These are phyloP conservation scores for Phataginus tricuspis DNA, from an alignment of 2,797 vertebrate species.

Conservation along the genomic window DNA sequence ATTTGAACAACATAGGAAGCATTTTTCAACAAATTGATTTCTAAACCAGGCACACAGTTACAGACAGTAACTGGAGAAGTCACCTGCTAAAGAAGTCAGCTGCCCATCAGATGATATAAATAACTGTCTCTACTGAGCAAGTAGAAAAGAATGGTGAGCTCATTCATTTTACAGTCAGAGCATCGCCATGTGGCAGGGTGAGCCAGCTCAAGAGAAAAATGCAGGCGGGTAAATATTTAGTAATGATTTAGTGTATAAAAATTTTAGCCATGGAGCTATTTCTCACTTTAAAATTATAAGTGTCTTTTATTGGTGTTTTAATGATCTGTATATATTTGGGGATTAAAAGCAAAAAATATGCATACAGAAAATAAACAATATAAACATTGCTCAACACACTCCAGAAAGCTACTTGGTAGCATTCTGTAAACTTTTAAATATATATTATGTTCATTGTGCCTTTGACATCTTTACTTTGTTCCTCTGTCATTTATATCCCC, in stretches of 20 bases:
- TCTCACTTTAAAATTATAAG: constrained; percentile 43
- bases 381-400: background rate
- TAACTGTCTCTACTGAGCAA: constrained; percentile 38
- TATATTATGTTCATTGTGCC: background rate
- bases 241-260: constrained; percentile 47
- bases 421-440: background rate
- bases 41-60: background rate
- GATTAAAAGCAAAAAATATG: constrained; percentile 4
- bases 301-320: background rate
- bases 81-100: background rate
- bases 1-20: background rate
- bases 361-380: background rate
- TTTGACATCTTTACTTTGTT: background rate
- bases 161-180: constrained; percentile 8
- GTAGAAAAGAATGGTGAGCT: constrained; percentile 50
- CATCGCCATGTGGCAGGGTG: constrained; percentile 52
- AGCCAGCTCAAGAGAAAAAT: background rate
- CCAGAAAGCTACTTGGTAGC: background rate
- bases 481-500: background rate
- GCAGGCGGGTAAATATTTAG: constrained; percentile 19
- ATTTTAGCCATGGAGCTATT: background rate
- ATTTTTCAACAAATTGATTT: constrained; percentile 45
- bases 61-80: background rate
- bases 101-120: constrained; percentile 17
- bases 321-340: background rate